These are phyloP conservation scores for Magallana gigas DNA, from an alignment of 1,140 invertebrate genomes.

Conservation along the genomic window DNA sequence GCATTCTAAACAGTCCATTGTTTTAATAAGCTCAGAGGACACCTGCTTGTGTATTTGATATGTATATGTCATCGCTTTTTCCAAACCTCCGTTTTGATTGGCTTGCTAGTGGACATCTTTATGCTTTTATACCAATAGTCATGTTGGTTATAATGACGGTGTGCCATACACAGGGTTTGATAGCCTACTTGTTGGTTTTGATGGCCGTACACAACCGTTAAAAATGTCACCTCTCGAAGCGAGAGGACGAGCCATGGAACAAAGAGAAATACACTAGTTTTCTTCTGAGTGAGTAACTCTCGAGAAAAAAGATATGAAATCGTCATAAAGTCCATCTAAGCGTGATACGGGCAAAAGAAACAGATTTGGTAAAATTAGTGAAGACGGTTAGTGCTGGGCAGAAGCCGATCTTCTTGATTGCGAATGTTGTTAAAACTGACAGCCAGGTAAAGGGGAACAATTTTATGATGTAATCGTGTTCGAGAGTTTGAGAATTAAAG, in stretches of 20 bases:
- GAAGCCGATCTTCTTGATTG: not conserved
- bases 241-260: not conserved
- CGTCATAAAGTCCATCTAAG: not conserved
- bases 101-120: conserved; percentile 5
- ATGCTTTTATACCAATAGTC: conserved; percentile 29
- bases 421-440: not conserved
- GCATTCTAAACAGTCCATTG: conserved; percentile 26
- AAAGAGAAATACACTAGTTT: not conserved
- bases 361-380: conserved; percentile 22
- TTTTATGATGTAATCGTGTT: not conserved
- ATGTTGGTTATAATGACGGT: conserved; percentile 10
- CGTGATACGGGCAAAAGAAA: not conserved
- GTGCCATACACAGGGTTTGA: conserved; percentile 17
- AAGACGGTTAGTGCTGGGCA: not conserved
- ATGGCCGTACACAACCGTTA: not conserved
- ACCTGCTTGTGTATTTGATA: not conserved
- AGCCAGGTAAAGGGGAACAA: not conserved
- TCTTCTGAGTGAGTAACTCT: not conserved
- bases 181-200: conserved; percentile 3
- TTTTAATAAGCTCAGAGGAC: not conserved
- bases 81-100: not conserved
- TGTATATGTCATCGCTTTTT: conserved; percentile 20
- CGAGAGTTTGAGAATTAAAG: not conserved
- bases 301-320: conserved; percentile 16
- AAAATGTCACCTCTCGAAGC: conserved; percentile 5